Evolutionary conservation across 2,797 vertebrate species (phyloP).

Genomic region (Hipposideros larvatus): DNA sequence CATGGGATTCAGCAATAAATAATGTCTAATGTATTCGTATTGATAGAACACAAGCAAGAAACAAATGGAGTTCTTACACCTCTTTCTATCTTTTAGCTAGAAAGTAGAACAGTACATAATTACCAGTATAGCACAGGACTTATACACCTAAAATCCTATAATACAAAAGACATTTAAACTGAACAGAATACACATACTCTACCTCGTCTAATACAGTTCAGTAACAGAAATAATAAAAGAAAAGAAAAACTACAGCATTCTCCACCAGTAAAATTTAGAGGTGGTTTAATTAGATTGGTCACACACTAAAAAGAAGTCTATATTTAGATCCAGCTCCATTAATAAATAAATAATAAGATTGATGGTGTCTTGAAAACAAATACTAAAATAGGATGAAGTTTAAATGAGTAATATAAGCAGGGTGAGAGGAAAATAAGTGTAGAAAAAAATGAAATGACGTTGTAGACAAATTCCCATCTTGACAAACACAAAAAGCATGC

Average conservation of each 20-base stretch:
- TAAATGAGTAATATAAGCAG: not conserved
- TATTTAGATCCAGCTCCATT: not conserved
- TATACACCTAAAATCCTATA: not conserved
- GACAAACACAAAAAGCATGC: not conserved
- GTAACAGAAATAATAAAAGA: not conserved
- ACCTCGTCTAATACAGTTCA: not conserved
- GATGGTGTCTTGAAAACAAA: not conserved
- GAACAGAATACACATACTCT: not conserved
- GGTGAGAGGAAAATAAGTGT: not conserved
- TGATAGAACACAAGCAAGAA: constrained; percentile 43
- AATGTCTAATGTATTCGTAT: not conserved
- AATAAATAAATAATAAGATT: not conserved
- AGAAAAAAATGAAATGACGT: not conserved
- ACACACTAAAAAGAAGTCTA: not conserved
- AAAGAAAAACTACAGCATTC: not conserved
- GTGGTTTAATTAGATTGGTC: not conserved
- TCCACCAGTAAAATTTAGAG: constrained; percentile 11
- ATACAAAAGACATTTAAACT: not conserved
- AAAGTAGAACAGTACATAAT: not conserved
- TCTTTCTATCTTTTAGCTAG: constrained; percentile 9
- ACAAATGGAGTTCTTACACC: not conserved
- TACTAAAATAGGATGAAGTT: not conserved
- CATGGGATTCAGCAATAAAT: not conserved
- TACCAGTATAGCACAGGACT: not conserved
- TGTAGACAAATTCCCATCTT: not conserved